These are phyloP conservation scores for Scleropages formosus DNA, from an alignment of 2,797 vertebrate species.

Conservation along the genomic window DNA sequence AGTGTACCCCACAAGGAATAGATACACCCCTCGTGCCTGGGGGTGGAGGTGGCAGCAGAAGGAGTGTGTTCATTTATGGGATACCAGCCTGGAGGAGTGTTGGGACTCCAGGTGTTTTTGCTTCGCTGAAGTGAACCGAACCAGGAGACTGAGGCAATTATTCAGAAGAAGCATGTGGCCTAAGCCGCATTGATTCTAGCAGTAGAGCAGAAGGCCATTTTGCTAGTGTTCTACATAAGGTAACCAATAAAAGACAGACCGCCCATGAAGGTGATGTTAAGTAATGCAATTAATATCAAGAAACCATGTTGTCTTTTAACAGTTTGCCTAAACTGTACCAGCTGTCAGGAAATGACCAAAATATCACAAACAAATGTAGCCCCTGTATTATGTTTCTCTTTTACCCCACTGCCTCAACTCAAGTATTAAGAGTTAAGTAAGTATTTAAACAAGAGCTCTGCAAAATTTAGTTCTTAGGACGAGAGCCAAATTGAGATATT, in stretches of 20 bases:
- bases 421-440: conserved; percentile 11
- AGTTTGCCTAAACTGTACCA: conserved; percentile 60
- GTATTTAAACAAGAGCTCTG: conserved; percentile 2
- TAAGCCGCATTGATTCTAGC: not conserved
- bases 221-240: not conserved
- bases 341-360: conserved; percentile 53
- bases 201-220: not conserved
- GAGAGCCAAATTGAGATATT: conserved; percentile 3
- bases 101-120: not conserved
- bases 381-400: not conserved
- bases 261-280: conserved; percentile 53
- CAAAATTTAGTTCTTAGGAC: conserved; percentile 4
- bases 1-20: conserved; percentile 39
- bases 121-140: conserved; percentile 1
- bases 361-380: conserved; percentile 18
- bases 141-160: not conserved
- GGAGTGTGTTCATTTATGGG: not conserved
- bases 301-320: conserved; percentile 54
- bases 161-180: not conserved
- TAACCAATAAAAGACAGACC: conserved; percentile 49
- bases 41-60: not conserved
- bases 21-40: conserved; percentile 15
- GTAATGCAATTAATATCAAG: conserved; percentile 65
- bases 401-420: conserved; percentile 7
- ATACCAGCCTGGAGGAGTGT: not conserved